Base-by-base conservation (phyloP, 2,113 vertebrate genomes). In the Cromileptes altivelis region DNA sequence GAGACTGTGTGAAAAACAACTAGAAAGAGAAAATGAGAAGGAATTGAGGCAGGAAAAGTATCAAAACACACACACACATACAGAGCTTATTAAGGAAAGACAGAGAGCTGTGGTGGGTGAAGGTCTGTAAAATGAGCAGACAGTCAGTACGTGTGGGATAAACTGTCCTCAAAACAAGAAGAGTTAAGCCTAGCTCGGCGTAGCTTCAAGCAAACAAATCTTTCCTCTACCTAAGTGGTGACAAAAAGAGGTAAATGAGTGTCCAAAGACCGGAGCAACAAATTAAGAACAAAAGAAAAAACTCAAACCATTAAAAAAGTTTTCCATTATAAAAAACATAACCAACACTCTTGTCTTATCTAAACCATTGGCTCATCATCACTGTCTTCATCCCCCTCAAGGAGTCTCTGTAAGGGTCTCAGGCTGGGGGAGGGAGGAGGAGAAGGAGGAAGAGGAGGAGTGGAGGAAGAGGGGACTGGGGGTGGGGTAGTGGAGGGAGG, bases 351-450 rank as follows among this genome's bases (percentile, higher is more conserved):
- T 17, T 1, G 14, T 61, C 45, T 69, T 57, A 56, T 42, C 85
- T 94, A 95, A 77, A 95, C 90, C 91, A 90, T 88, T 3, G 91
- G 91, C 86, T 95, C 93, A 3, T 93, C 93, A 8, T 95, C 91
- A 1, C 90, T 93, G 81, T 95, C 94, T 40, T 90, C 90, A 3
- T 80, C 91, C 60, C 19, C 69, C 23, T 86, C 47, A 8, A 70
- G 52, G 58, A 81, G 82, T 77, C 89, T 85, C 60, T 87, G 83
- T 19, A 77, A 52, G 7, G 89, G 64, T 62, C 30, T 67, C 27
- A 88, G 86, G 42, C 75, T 62, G 84, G 91, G 87, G 55, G 91
- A 61, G 70, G 80, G 67, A 88, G 64, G n/a, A 30, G 67, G 50
- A 49, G 42, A 42, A 15, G 56, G 37, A 17, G 53, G 37, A 50